phyloP scores from a whole-genome alignment of 2,888 invertebrate genomes.

The Eupeodes luniger region DNA sequence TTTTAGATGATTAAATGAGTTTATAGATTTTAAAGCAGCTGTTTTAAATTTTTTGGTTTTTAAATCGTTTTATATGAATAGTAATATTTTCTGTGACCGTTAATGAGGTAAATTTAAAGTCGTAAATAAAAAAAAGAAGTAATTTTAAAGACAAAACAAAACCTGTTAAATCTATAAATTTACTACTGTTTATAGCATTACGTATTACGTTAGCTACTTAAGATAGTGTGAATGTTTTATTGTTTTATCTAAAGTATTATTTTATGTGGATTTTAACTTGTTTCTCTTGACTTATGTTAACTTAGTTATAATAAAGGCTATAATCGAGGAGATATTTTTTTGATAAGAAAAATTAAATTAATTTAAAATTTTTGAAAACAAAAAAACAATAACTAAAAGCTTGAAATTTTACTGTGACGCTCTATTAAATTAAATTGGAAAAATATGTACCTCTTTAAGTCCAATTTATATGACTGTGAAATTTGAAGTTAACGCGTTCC shows the following conservation, averaged over 20 bases:
- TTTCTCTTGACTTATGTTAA: slow-evolving; percentile 17
- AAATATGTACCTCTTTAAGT: too few species aligned
- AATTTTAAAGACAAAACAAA: slow-evolving; percentile 5
- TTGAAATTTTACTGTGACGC: background rate
- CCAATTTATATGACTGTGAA: background rate
- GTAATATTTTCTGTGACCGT: background rate
- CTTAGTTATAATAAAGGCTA: background rate
- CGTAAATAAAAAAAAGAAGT: slow-evolving; percentile 26
- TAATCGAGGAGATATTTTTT: background rate
- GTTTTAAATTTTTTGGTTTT: background rate
- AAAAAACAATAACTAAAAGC: background rate
- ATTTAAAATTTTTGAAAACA: slow-evolving; percentile 5
- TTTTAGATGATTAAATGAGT: slow-evolving; percentile 22
- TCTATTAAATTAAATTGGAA: background rate
- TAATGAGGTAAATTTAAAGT: slow-evolving; percentile 34
- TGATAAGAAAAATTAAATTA: slow-evolving; percentile 1
- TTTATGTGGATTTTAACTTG: slow-evolving; percentile 26
- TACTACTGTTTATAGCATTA: slow-evolving; percentile 20
- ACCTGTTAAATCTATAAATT: slow-evolving; percentile 27
- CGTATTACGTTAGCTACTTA: background rate
- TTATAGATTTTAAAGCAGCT: slow-evolving; percentile 46
- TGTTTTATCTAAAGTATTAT: slow-evolving; percentile 20
- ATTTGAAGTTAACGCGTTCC: background rate
- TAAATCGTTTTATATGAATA: slow-evolving; percentile 31
- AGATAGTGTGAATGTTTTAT: slow-evolving; percentile 20